phyloP scores from a whole-genome alignment of 2,888 invertebrate genomes.

The Eupithecia abbreviata region DNA sequence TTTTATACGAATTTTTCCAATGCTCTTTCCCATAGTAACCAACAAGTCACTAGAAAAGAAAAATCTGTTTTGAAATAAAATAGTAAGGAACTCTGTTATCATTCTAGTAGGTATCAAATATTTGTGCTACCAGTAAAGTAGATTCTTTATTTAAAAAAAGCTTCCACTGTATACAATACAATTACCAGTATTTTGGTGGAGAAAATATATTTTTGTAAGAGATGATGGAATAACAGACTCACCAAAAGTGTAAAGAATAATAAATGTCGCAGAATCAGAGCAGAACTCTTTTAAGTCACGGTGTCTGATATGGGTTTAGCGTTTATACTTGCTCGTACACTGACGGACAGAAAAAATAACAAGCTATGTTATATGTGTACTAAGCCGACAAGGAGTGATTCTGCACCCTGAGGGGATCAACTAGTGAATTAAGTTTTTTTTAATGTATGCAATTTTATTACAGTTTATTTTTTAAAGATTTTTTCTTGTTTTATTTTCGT shows the following conservation, averaged over 20 bases:
- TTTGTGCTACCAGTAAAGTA: not conserved
- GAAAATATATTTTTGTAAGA: constrained; percentile 16
- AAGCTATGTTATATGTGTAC: not conserved
- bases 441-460: too few species aligned
- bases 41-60: too few species aligned
- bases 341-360: constrained; percentile 18
- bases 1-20: not conserved
- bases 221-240: constrained; percentile 25
- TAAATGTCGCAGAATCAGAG: constrained; percentile 57
- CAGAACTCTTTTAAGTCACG: constrained; percentile 61
- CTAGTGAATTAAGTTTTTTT: too few species aligned
- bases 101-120: too few species aligned
- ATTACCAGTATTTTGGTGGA: constrained; percentile 17
- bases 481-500: too few species aligned
- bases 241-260: constrained; percentile 32
- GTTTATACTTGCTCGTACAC: constrained; percentile 36
- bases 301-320: constrained; percentile 47
- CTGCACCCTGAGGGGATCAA: too few species aligned
- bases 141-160: constrained; percentile 2
- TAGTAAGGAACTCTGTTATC: too few species aligned
- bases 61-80: too few species aligned
- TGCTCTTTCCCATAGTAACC: too few species aligned
- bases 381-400: too few species aligned
- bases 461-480: too few species aligned
- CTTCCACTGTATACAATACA: not conserved